Base-by-base conservation (phyloP, 2,113 vertebrate genomes). In the Alouatta palliata region DNA sequence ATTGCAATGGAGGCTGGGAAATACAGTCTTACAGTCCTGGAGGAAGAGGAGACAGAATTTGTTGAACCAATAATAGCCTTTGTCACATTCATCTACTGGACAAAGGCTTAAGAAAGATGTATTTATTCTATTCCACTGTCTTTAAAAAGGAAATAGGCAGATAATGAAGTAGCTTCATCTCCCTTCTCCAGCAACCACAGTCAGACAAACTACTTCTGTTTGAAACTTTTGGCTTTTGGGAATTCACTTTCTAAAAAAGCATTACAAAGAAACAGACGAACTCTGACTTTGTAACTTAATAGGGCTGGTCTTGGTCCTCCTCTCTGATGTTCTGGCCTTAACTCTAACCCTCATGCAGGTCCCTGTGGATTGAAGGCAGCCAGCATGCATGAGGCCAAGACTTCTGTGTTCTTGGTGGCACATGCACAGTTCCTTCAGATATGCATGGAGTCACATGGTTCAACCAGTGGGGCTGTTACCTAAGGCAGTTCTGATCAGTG, bases 101-200 rank as follows among this genome's bases (percentile, higher is more conserved):
- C 30, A 25, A 25, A 61, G 30, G n/a, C 52, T 91, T 66, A 17
- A 54, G 70, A 87, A 54, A 11, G 16, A 6, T 68, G 40, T n/a
- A 11, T 68, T 47, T 89, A 87, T 76, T n/a, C 12, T 71, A 35
- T 4, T 40, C 17, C 23, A 1, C 14, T n/a, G 14, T 77, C 23
- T 89, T 71, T 52, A 14, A 73, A 68, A 89, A 45, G 19, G 88
- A 85, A 9, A 54, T 21, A 92, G 43, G 25, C 17, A 73, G 37
- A 95, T 14, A 83, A 71, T 96, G 56, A 89, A 68, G 12, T 37
- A 32, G 14, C 85, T 91, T 92, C 21, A 76, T 94, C 37, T 93
- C 19, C n/a, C 43, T 73, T 77, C 35, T 75, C 32, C 68, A 84
- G 35, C 43, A 75, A 49, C 45, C 35, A 71, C 64, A 86, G 6